Evolutionary conservation across 2,113 vertebrate species (phyloP).

Genomic region (Myrmophylax atrothorax): DNA sequence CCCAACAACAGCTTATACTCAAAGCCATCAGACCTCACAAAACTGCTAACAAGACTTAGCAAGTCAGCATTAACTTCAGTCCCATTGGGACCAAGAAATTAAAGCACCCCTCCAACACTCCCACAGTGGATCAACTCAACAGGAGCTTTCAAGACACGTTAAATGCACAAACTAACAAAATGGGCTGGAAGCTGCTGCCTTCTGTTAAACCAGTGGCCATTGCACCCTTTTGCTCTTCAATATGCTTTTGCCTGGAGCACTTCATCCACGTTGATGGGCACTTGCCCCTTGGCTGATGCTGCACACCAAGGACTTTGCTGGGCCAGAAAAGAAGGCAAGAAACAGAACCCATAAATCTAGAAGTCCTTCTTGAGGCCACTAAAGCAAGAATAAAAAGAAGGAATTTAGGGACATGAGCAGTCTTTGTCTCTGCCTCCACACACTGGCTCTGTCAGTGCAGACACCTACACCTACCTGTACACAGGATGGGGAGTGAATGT

Average conservation of each 20-base stretch:
- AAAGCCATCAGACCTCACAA: not conserved
- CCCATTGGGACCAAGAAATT: not conserved
- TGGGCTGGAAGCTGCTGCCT: not conserved
- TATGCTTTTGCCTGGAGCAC: not conserved
- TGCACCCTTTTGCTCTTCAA: not conserved
- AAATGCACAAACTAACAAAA: not conserved
- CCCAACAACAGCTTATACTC: not conserved
- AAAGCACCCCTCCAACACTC: not conserved
- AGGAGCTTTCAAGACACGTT: not conserved
- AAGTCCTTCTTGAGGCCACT: not conserved
- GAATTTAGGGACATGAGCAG: not conserved
- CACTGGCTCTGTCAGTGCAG: not conserved
- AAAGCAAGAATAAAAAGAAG: not conserved
- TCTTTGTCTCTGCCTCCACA: not conserved
- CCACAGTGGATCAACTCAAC: not conserved
- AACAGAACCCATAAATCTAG: not conserved
- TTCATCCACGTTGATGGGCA: not conserved
- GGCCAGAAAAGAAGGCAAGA: not conserved
- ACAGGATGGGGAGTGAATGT: not conserved
- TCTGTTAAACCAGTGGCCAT: not conserved
- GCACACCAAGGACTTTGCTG: not conserved
- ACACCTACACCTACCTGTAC: not conserved
- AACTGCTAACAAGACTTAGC: not conserved
- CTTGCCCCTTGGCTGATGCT: not conserved
- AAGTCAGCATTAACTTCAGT: not conserved